Evolutionary conservation across 2,797 vertebrate genomes (phyloP), one percentile per base, ranked within the genome.

Genomic region (Urocyon cinereoargenteus): DNA sequence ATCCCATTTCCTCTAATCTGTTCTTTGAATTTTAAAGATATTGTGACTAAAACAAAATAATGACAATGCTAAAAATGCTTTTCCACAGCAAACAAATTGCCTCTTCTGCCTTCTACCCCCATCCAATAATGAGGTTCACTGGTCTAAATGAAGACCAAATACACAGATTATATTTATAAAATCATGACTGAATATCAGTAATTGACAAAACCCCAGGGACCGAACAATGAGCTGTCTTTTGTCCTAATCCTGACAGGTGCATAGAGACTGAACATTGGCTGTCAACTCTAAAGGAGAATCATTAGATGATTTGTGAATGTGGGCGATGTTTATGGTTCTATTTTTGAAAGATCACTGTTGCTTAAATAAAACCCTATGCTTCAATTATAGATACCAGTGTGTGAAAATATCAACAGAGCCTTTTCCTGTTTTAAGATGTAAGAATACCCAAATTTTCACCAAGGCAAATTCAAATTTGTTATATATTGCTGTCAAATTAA

Each of bases 121-220:
- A 40, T 28, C 40, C 68, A 21, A 2, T 40, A 70, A 34, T 75
- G 49, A 90, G 45, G 64, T 31, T 79, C 51, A 9, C 24, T 8
- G 51, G n/a, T 55, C 79, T 89, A 51, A 57, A n/a, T 55, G 53
- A 92, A 92, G 36, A 77, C 15, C 8, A 78, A 3, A 9, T 21
- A n/a, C 36, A 9, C 81, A 75, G 66, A 72, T 40, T 55, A 28
- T n/a, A 0, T 82, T 49, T 97, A 70, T 97, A 0, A 87, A 61
- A 91, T 95, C 97, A 90, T 96, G 97, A 97, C 87, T 98, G 91
- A 97, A 96, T 96, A 96, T 98, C 96, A 98, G 86, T 28, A 36
- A 94, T 59, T 92, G 72, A 92, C 97, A 93, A 94, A 95, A 86
- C 86, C 96, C 95, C 73, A 97, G 96, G 66, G 66, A 81, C 86